Evolutionary conservation across 2,797 vertebrate species (phyloP), one percentile per base, ranked within the genome.

Genomic region (Parauchenoglanis punctatus): DNA sequence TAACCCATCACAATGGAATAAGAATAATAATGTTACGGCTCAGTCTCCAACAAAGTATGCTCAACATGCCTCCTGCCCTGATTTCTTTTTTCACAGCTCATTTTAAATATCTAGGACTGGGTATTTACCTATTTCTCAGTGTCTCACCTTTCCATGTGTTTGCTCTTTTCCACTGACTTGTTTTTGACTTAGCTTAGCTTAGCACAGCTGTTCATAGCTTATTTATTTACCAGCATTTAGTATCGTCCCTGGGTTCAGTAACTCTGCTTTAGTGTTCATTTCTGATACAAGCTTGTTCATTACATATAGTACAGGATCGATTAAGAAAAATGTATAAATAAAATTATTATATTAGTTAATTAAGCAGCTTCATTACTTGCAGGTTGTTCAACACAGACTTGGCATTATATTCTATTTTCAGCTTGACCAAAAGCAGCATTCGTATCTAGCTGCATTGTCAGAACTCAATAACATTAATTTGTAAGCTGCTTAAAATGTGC

Each of bases 351-450:
- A 75, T 12, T 75, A 73, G 20, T 44, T 73, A 76, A 76, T 77
- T 77, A 77, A 77, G 25, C 49, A 54, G 46, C 49, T 54, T 77
- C 13, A 77, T 54, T 77, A 54, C n/a, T 31, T 7, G 70, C 20
- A 23, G 40, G 35, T 18, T 73, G 7, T 77, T 28, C 2, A 54
- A 28, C 17, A 54, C 25, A 52, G 25, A 28, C 25, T 54, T 54
- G 25, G 44, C 44, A 75, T 75, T 52, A 15, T 25, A 52, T 77
- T 77, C 25, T 77, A 17, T 54, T 52, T 28, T 28, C 75, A 54
- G 75, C 17, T 54, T 77, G 49, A 54, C 75, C 75, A 54, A 77
- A 77, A 77, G 25, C 75, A 77, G 49, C 49, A 54, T 49, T 54
- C 11, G 25, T 67, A 31, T 83, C 63, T 35, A 35, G 44, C 46